Conservation (phyloP, 2,113 vertebrate genomes). For the Zapornia atra region DNA sequence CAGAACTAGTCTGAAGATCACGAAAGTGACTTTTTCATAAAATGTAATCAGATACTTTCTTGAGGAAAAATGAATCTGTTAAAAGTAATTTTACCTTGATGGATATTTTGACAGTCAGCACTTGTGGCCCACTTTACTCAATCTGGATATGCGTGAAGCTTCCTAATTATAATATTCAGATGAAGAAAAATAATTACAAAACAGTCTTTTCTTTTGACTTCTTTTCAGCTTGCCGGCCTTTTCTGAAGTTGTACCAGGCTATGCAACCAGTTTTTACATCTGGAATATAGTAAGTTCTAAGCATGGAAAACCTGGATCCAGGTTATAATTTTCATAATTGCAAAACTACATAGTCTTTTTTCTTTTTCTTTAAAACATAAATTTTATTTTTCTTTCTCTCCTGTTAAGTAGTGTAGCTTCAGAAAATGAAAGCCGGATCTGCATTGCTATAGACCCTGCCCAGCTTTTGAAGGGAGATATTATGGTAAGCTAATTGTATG, state of each 20-base stretch:
- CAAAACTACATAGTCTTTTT: background rate
- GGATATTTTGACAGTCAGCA: background rate
- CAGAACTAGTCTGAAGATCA: background rate
- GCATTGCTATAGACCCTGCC: conserved; percentile 88
- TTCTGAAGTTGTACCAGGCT: conserved; percentile 93
- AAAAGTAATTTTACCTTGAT: background rate
- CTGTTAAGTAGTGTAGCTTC: conserved; percentile 81
- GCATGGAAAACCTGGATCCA: background rate
- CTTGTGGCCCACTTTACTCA: background rate
- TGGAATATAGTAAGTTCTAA: conserved; percentile 90
- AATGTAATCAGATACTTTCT: background rate
- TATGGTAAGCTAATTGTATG: conserved; percentile 82
- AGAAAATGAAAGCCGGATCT: conserved; percentile 83
- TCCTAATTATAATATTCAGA: background rate
- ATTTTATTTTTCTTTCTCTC: background rate
- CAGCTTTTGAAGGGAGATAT: conserved; percentile 95
- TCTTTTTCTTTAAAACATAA: background rate
- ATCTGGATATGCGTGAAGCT: background rate
- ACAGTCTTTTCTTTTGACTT: background rate
- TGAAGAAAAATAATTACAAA: background rate
- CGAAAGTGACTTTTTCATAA: background rate
- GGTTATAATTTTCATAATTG: background rate
- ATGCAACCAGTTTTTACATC: conserved; percentile 94
- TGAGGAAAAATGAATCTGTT: background rate
- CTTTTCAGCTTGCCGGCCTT: conserved; percentile 86